phyloP scores from a whole-genome alignment of 2,113 vertebrate genomes.

The Melierax canorus region DNA sequence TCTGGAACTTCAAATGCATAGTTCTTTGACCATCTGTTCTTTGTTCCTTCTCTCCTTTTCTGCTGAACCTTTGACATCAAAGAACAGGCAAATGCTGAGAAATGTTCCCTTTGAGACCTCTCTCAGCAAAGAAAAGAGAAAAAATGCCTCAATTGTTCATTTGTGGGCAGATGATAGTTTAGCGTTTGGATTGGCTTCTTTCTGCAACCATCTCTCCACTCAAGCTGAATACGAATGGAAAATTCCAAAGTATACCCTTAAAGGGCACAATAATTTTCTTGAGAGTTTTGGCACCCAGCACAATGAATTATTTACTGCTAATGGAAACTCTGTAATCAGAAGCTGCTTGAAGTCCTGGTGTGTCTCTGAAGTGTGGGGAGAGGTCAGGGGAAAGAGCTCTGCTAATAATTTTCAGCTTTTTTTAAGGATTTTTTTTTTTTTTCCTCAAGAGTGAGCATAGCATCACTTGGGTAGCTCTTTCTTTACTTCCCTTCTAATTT shows the following conservation, averaged over 20 bases:
- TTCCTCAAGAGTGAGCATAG: neutral
- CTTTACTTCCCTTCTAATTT: neutral
- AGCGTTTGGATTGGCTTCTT: neutral
- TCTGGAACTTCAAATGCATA: neutral
- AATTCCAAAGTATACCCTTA: neutral
- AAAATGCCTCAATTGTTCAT: constrained; percentile 18
- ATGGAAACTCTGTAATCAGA: neutral
- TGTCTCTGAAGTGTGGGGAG: neutral
- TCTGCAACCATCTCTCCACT: neutral
- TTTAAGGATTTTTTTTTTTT: neutral
- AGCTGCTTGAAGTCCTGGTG: neutral
- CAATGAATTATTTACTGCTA: neutral
- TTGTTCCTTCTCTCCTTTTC: constrained; percentile 28
- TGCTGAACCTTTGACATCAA: constrained; percentile 42
- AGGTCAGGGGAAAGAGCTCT: neutral
- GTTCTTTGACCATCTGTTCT: constrained; percentile 27
- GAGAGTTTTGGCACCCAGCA: neutral
- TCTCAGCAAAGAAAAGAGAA: neutral
- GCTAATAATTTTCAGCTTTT: neutral
- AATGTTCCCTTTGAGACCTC: constrained; percentile 14
- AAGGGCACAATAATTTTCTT: neutral
- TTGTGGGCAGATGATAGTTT: neutral
- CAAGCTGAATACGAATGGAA: neutral
- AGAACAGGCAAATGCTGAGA: constrained; percentile 13
- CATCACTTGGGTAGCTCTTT: neutral